phyloP scores from a whole-genome alignment of 2,888 invertebrate genomes.

The Slavum lentiscoides region DNA sequence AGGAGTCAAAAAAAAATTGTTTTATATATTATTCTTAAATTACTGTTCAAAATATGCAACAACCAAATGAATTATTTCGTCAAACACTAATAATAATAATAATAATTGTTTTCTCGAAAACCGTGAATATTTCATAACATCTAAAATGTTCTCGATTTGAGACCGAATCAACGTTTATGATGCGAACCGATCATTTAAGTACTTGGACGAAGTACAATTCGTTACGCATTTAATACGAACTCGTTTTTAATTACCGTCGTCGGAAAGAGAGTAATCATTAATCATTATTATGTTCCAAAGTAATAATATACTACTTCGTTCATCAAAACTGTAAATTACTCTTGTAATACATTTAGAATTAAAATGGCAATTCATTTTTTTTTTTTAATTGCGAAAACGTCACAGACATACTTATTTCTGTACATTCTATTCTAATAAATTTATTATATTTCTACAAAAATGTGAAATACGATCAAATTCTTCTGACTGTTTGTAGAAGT shows the following conservation, averaged over 20 bases:
- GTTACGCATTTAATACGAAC: not conserved
- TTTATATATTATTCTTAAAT: too few species aligned
- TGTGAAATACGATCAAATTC: too few species aligned
- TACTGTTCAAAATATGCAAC: not conserved
- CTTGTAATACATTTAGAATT: not conserved
- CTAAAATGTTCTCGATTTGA: not conserved
- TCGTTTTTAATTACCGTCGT: slow-evolving; percentile 33
- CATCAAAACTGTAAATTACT: not conserved
- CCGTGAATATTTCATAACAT: slow-evolving; percentile 8
- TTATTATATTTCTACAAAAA: too few species aligned
- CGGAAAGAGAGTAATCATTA: not conserved
- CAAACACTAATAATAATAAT: not conserved
- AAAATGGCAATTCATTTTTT: not conserved
- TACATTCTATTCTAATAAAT: too few species aligned
- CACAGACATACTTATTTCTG: too few species aligned
- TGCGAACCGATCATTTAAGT: slow-evolving; percentile 22
- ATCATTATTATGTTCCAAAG: not conserved
- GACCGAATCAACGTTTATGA: slow-evolving; percentile 12
- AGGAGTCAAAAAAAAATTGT: too few species aligned
- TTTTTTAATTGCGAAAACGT: too few species aligned
- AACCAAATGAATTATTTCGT: slow-evolving; percentile 1
- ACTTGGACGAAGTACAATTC: not conserved
- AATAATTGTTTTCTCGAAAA: not conserved
- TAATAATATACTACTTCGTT: not conserved
- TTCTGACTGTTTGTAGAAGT: too few species aligned